These are phyloP conservation scores for Lithobius niger DNA, from an alignment of 1,140 invertebrate species.

Conservation along the genomic window DNA sequence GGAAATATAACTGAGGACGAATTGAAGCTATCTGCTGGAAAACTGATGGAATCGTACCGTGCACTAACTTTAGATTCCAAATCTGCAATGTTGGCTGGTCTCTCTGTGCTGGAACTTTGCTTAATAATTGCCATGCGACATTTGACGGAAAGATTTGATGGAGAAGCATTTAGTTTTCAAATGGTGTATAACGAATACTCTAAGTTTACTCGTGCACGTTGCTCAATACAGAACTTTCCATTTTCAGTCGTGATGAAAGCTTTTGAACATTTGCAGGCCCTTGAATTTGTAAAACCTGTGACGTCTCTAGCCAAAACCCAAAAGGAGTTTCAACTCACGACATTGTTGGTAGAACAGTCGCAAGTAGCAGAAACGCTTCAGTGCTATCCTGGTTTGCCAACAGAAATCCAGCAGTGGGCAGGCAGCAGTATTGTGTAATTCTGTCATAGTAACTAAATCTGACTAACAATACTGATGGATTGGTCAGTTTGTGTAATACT, in stretches of 20 bases:
- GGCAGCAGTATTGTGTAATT: slow-evolving; percentile 8
- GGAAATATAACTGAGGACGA: slow-evolving; percentile 36
- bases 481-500: too few species aligned
- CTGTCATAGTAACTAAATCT: too few species aligned
- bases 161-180: slow-evolving; percentile 84
- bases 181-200: slow-evolving; percentile 67
- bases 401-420: slow-evolving; percentile 71
- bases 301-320: slow-evolving; percentile 40
- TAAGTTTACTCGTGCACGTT: slow-evolving; percentile 61
- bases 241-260: slow-evolving; percentile 75
- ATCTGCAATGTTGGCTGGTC: slow-evolving; percentile 51
- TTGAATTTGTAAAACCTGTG: slow-evolving; percentile 57
- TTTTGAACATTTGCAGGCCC: slow-evolving; percentile 70
- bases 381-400: slow-evolving; percentile 55
- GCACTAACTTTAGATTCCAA: slow-evolving; percentile 50
- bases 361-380: slow-evolving; percentile 60
- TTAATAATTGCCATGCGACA: slow-evolving; percentile 74
- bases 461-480: too few species aligned
- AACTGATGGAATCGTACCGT: slow-evolving; percentile 43
- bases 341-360: slow-evolving; percentile 51
- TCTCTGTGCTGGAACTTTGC: slow-evolving; percentile 63
- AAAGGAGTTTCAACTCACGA: slow-evolving; percentile 68
- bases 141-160: slow-evolving; percentile 68
- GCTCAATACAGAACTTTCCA: slow-evolving; percentile 54
- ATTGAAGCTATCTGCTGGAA: slow-evolving; percentile 35